Evolutionary conservation across 2,888 invertebrate genomes (phyloP).

Genomic region (Camptogramma bilineatum): DNA sequence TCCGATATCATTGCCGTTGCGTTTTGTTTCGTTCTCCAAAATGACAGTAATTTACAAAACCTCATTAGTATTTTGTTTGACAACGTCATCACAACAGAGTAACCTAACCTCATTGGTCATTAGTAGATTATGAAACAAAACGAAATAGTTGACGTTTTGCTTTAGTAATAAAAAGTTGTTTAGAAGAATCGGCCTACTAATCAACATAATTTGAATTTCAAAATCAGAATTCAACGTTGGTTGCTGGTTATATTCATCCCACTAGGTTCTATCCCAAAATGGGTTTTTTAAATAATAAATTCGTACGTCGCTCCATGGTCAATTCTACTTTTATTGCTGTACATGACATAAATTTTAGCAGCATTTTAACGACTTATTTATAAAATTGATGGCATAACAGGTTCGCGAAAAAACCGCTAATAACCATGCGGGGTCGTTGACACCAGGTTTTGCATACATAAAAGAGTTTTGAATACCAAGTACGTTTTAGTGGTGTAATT

Average conservation of each 20-base stretch:
- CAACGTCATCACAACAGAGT: too few relatives aligned
- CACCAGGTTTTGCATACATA: slow-evolving; percentile 37
- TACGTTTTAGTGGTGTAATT: slow-evolving; percentile 15
- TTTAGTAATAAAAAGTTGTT: too few relatives aligned
- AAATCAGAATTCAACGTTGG: too few relatives aligned
- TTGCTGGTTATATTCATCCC: neutral
- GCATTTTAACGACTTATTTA: slow-evolving; percentile 28
- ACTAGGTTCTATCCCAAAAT: neutral
- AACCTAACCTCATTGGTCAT: too few relatives aligned
- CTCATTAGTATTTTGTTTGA: too few relatives aligned
- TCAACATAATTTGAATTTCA: too few relatives aligned
- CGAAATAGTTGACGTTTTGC: too few relatives aligned
- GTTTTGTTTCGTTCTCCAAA: too few relatives aligned
- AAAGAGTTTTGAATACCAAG: slow-evolving; percentile 32
- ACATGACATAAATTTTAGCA: slow-evolving; percentile 21
- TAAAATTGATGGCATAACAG: slow-evolving; percentile 36
- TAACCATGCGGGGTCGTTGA: slow-evolving; percentile 36
- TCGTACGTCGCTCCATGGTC: slow-evolving; percentile 3
- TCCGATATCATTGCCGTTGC: too few relatives aligned
- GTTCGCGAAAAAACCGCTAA: slow-evolving; percentile 36
- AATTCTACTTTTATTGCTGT: slow-evolving; percentile 12
- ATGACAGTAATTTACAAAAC: too few relatives aligned
- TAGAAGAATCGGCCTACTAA: too few relatives aligned
- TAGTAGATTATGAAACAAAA: too few relatives aligned
- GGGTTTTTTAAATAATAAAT: neutral